phyloP scores from a whole-genome alignment of 1,140 invertebrate genomes.

The Cotesia glomerata region DNA sequence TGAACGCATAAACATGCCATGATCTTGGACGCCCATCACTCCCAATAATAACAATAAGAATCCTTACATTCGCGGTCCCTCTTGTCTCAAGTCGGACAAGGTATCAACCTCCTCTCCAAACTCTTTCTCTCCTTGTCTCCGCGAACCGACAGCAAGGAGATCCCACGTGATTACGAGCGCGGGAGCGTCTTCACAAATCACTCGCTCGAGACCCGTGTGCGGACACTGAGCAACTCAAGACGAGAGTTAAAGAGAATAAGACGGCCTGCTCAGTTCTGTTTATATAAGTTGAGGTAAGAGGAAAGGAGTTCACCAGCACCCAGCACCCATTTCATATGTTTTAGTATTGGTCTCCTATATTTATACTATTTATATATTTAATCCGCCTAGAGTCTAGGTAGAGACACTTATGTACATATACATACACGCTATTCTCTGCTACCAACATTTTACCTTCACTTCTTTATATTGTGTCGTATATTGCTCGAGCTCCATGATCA shows the following conservation, averaged over 20 bases:
- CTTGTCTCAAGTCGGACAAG: slow-evolving; percentile 25
- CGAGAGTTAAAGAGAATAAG: neutral
- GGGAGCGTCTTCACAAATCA: slow-evolving; percentile 63
- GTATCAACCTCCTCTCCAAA: slow-evolving; percentile 8
- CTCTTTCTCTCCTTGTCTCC: slow-evolving; percentile 12
- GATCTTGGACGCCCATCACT: slow-evolving; percentile 55
- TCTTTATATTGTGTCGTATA: too few relatives aligned
- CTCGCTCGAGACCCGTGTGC: slow-evolving; percentile 43
- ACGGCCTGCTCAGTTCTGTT: too few relatives aligned
- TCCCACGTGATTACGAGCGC: slow-evolving; percentile 61
- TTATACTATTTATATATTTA: too few relatives aligned
- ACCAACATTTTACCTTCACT: too few relatives aligned
- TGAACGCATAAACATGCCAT: slow-evolving; percentile 59
- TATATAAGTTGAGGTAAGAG: neutral
- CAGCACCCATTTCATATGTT: neutral
- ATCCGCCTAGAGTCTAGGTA: too few relatives aligned
- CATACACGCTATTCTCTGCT: too few relatives aligned
- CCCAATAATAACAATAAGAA: slow-evolving; percentile 60
- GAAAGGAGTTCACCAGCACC: slow-evolving; percentile 1
- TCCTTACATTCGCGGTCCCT: slow-evolving; percentile 23
- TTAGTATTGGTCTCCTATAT: too few relatives aligned
- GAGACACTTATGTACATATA: too few relatives aligned
- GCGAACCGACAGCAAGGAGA: slow-evolving; percentile 45
- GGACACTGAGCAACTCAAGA: slow-evolving; percentile 13
- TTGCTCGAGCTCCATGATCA: too few relatives aligned